These are phyloP conservation scores for Nothura maculosa DNA, from an alignment of 2,797 vertebrate genomes.

Conservation along the genomic window DNA sequence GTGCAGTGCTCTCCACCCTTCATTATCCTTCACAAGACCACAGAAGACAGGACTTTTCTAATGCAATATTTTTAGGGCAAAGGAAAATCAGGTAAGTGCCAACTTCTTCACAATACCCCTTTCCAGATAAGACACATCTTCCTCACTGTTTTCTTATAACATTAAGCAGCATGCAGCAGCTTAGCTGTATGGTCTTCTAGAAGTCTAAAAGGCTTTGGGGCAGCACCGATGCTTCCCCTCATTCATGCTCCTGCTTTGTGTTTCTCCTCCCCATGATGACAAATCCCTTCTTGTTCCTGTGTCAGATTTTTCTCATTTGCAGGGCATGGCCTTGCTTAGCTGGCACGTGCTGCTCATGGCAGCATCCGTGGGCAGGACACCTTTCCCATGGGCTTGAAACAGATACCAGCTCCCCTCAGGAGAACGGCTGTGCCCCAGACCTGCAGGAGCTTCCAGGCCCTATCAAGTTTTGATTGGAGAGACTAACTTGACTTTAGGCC, in stretches of 20 bases:
- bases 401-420: not conserved
- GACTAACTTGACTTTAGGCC: not conserved
- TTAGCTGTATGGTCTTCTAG: not conserved
- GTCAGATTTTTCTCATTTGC: not conserved
- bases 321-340: not conserved
- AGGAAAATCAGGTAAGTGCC: not conserved
- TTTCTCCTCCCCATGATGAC: accelerated
- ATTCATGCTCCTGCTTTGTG: accelerated
- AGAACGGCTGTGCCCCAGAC: accelerated
- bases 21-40: constrained; percentile 33
- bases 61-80: not conserved
- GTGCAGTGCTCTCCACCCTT: constrained; percentile 33
- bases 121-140: not conserved
- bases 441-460: not conserved
- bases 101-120: not conserved
- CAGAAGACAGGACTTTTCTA: not conserved
- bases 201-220: not conserved
- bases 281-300: not conserved
- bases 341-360: accelerated
- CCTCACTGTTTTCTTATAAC: not conserved
- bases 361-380: accelerated
- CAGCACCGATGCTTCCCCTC: not conserved
- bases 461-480: not conserved
- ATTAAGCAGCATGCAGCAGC: not conserved
- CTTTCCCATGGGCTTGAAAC: accelerated